phyloP scores from a whole-genome alignment of 53 echinoderm and acorn worm species.

The Antedon mediterranea region DNA sequence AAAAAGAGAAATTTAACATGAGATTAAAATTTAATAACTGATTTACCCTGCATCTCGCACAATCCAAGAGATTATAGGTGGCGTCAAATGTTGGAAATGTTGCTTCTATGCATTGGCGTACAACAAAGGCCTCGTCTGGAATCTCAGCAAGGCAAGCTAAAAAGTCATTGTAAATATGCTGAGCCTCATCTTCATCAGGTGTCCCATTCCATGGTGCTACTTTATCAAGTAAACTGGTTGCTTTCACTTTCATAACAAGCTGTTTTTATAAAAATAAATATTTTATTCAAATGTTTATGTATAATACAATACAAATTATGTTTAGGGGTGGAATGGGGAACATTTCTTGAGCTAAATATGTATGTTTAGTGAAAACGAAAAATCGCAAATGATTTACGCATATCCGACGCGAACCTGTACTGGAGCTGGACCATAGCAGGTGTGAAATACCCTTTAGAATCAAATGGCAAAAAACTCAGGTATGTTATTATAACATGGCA shows the following conservation, averaged over 20 bases:
- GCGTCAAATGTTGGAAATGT: slow-evolving; percentile 43
- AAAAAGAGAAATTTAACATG: too few species aligned
- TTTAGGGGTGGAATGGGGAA: too few species aligned
- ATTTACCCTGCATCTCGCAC: slow-evolving; percentile 55
- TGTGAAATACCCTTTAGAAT: too few species aligned
- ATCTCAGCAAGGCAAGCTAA: slow-evolving; percentile 49
- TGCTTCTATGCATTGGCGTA: slow-evolving; percentile 37
- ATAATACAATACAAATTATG: too few species aligned
- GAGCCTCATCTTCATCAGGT: slow-evolving; percentile 1
- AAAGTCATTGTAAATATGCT: slow-evolving; percentile 23
- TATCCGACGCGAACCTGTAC: too few species aligned
- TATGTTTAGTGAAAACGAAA: too few species aligned
- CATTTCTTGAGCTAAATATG: too few species aligned
- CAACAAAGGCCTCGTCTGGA: slow-evolving; percentile 44
- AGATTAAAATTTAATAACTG: too few species aligned
- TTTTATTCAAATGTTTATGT: neutral
- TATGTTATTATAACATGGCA: too few species aligned
- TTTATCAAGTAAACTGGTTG: slow-evolving; percentile 35
- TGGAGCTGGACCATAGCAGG: too few species aligned
- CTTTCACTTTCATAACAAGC: slow-evolving; percentile 70
- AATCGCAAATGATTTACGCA: too few species aligned
- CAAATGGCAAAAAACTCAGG: too few species aligned
- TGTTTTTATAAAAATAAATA: neutral
- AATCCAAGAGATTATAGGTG: slow-evolving; percentile 43
- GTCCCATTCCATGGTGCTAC: slow-evolving; percentile 33